Percentiles rank a stretch among this genome's conserved stretches.
Conservation (phyloP, 2,113 vertebrate genomes). For the Callipepla squamata region DNA sequence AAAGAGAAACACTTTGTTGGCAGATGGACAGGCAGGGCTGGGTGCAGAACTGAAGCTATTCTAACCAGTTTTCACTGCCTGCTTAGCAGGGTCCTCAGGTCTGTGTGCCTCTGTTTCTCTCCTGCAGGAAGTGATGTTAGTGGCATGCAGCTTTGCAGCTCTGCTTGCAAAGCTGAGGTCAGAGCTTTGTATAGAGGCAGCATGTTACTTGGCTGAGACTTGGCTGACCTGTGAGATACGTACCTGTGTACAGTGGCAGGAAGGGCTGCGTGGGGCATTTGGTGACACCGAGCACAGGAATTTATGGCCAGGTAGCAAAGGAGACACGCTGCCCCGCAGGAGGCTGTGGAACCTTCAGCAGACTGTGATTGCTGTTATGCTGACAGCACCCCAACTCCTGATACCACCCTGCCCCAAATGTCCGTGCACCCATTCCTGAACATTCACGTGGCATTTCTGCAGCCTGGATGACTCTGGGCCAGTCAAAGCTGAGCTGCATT, state of each 20-base stretch:
- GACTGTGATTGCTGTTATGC: fast-evolving
- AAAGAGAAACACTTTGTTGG: constrained; percentile 29
- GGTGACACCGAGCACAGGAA: fast-evolving
- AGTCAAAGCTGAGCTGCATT: not conserved
- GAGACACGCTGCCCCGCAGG: not conserved
- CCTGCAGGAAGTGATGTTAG: fast-evolving
- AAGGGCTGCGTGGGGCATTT: not conserved
- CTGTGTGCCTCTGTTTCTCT: not conserved
- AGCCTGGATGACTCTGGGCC: not conserved
- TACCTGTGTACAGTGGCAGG: not conserved
- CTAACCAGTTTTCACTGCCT: not conserved
- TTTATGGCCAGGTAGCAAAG: not conserved
- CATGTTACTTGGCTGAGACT: fast-evolving
- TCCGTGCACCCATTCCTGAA: not conserved
- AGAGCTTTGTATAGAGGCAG: not conserved
- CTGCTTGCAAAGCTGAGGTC: not conserved
- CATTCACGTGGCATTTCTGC: not conserved
- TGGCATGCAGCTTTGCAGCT: not conserved
- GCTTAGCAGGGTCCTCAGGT: not conserved
- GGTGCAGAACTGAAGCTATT: not conserved
- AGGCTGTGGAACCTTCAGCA: not conserved
- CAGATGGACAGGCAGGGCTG: not conserved
- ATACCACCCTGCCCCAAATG: not conserved
- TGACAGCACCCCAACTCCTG: not conserved
- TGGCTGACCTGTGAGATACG: not conserved